phyloP scores from a whole-genome alignment of 2,888 invertebrate genomes.

The Brachynemurus nebulosus region DNA sequence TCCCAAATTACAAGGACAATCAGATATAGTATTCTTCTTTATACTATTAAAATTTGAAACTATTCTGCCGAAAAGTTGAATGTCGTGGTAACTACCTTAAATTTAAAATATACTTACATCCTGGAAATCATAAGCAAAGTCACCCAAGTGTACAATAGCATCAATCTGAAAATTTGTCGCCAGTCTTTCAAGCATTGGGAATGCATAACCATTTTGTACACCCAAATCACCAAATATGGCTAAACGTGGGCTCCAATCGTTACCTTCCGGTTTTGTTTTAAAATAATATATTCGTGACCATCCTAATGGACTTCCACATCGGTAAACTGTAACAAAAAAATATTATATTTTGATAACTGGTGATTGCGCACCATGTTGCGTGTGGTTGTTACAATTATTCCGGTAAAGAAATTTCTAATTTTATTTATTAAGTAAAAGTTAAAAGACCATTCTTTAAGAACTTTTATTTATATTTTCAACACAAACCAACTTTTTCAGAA shows the following conservation, averaged over 20 bases:
- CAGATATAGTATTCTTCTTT: no score
- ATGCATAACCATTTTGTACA: conserved; percentile 60
- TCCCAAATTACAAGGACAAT: no score
- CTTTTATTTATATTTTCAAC: no score
- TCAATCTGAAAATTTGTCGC: conserved; percentile 58
- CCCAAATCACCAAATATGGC: conserved; percentile 85
- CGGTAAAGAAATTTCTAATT: no score
- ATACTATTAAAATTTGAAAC: no score
- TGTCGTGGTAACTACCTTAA: background rate
- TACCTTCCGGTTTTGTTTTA: conserved; percentile 33
- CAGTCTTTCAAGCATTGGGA: conserved; percentile 64
- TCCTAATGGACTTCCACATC: background rate
- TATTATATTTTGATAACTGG: no score
- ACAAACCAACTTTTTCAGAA: no score
- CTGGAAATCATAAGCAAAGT: conserved; percentile 81
- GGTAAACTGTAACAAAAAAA: background rate
- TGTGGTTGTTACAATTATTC: no score
- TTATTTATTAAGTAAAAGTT: no score
- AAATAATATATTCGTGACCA: background rate
- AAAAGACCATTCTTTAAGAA: no score
- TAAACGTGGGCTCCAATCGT: conserved; percentile 55
- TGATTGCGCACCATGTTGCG: no score
- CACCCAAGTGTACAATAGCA: conserved; percentile 70
- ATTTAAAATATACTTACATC: conserved; percentile 25
- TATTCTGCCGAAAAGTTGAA: no score